Percentiles rank a stretch among this genome's conserved stretches.
Conservation (phyloP, 2,113 vertebrate species). For the Psammodynastes pulverulentus region DNA sequence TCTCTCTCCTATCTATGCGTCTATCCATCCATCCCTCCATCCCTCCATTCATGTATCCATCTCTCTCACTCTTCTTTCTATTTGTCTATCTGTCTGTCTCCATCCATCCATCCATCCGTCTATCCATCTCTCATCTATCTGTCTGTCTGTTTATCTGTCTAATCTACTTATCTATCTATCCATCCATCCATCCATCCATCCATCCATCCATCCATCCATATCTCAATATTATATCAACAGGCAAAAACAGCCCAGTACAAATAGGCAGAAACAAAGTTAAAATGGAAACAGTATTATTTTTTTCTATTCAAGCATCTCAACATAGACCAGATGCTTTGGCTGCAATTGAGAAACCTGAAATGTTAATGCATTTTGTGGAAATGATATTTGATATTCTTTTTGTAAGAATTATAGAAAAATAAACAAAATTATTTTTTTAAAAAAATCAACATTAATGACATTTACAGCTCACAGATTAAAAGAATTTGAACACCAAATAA, state of each 20-base stretch:
- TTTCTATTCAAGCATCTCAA: not conserved
- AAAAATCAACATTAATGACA: not conserved
- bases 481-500: not conserved
- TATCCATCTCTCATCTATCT: too few species aligned
- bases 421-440: not conserved
- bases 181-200: accelerated
- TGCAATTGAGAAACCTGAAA: not conserved
- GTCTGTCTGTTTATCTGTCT: too few species aligned
- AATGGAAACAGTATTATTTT: not conserved
- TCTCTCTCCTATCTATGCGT: too few species aligned
- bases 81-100: too few species aligned
- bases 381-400: not conserved
- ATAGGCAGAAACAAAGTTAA: not conserved
- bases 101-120: too few species aligned
- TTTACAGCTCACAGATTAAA: not conserved
- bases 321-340: not conserved
- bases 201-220: not conserved
- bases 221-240: not conserved
- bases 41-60: too few species aligned
- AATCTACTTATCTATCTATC: too few species aligned
- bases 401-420: not conserved
- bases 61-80: too few species aligned
- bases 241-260: not conserved
- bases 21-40: too few species aligned
- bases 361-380: not conserved